Evolutionary conservation across 2,797 vertebrate genomes (phyloP).

Genomic region (Petrocephalus schoutedeni): DNA sequence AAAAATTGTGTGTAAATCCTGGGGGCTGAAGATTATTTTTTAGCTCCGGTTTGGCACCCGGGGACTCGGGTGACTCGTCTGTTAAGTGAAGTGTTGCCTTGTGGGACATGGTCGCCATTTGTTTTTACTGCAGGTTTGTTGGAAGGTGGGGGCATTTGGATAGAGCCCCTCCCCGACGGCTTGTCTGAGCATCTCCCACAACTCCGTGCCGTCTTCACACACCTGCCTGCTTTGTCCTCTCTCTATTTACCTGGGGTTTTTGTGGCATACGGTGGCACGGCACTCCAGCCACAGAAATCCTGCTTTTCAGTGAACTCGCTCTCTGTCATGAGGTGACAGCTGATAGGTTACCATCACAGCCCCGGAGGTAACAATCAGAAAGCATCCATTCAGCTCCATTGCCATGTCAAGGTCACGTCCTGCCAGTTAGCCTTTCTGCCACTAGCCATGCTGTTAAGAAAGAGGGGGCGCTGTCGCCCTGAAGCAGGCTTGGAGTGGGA

Average conservation of each 20-base stretch:
- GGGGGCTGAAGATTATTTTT: neutral
- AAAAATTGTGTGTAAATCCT: neutral
- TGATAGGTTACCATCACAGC: neutral
- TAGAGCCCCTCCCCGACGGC: neutral
- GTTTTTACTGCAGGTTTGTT: neutral
- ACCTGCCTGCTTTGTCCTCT: neutral
- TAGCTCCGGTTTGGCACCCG: neutral
- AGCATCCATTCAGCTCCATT: neutral
- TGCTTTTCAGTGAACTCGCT: neutral
- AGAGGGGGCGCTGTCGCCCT: too few relatives aligned
- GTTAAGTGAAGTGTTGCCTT: neutral
- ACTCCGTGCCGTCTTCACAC: neutral
- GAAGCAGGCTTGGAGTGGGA: too few relatives aligned
- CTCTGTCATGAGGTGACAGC: neutral
- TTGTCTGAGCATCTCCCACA: neutral
- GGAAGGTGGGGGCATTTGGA: neutral
- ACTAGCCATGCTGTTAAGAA: too few relatives aligned
- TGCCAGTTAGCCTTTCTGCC: too few relatives aligned
- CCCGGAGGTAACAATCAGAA: neutral
- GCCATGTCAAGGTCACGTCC: neutral
- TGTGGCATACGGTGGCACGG: neutral
- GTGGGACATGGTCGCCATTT: neutral
- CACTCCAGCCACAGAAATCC: neutral
- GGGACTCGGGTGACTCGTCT: neutral
- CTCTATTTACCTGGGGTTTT: neutral